Conservation (phyloP, 2,888 invertebrate genomes). For the Sipha maydis region DNA sequence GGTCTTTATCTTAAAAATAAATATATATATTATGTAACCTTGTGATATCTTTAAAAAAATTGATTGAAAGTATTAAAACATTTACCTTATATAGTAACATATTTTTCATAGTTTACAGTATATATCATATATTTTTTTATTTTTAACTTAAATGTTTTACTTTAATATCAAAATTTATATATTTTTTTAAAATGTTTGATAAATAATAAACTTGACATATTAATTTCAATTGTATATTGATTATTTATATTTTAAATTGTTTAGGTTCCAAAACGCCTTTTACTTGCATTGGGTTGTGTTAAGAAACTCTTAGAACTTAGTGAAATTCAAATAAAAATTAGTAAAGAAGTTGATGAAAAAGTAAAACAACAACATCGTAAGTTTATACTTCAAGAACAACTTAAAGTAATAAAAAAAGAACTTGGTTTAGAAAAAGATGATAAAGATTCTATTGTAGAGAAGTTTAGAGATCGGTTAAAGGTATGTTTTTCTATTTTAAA, state of each 20-base stretch:
- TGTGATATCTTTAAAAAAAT: no score
- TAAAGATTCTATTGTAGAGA: constrained; percentile 98
- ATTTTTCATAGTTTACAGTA: no score
- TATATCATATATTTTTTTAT: no score
- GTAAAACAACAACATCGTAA: constrained; percentile 98
- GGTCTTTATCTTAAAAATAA: no score
- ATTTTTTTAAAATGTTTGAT: no score
- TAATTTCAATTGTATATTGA: no score
- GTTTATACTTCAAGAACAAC: constrained; percentile 96
- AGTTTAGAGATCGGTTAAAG: constrained; percentile 90
- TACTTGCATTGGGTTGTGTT: constrained; percentile 87
- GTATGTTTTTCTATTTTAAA: constrained; percentile 66
- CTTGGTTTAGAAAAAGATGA: constrained; percentile 98
- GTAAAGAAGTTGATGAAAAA: constrained; percentile 97
- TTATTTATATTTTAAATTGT: constrained; percentile 65
- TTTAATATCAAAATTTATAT: no score
- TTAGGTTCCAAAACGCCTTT: constrained; percentile 90
- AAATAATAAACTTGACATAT: no score
- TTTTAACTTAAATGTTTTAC: no score
- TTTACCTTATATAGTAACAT: no score
- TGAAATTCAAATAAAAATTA: constrained; percentile 97
- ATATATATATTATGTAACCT: no score
- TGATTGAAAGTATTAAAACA: no score
- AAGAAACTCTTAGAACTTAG: constrained; percentile 98
- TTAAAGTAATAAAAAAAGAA: constrained; percentile 98